Evolutionary conservation across 2,797 vertebrate genomes (phyloP).

Genomic region (Notamacropus eugenii): DNA sequence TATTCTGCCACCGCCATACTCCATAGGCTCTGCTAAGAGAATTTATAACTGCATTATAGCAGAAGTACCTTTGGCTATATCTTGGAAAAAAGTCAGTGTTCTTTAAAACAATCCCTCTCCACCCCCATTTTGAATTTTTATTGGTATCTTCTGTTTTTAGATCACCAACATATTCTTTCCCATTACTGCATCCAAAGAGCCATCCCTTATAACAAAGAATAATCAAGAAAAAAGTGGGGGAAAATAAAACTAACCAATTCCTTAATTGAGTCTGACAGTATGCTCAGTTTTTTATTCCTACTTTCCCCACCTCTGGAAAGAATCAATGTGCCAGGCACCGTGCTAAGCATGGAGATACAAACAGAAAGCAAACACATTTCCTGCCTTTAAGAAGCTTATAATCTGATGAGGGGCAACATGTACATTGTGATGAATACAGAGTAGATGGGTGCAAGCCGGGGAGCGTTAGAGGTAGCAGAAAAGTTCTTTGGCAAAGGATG

Average conservation of each 20-base stretch:
- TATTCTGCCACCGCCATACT: conserved; percentile 39
- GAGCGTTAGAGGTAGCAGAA: neutral
- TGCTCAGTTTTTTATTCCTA: neutral
- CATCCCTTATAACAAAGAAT: neutral
- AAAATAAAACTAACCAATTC: neutral
- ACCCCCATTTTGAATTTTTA: neutral
- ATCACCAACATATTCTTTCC: neutral
- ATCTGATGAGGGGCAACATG: neutral
- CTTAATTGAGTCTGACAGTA: neutral
- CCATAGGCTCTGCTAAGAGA: conserved; percentile 4
- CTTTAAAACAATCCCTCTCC: neutral
- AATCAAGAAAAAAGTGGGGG: neutral
- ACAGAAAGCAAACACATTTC: neutral
- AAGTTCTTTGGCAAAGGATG: neutral
- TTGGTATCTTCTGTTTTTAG: neutral
- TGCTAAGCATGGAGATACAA: neutral
- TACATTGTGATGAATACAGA: neutral
- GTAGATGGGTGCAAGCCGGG: neutral
- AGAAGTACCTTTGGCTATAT: neutral
- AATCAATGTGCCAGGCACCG: neutral
- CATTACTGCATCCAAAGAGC: neutral
- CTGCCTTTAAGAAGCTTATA: neutral
- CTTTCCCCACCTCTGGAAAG: neutral
- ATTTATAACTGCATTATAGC: conserved; percentile 16
- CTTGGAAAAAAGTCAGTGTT: conserved; percentile 1